Evolutionary conservation across 2,888 invertebrate species (phyloP).

Genomic region (Bugula neritina): DNA sequence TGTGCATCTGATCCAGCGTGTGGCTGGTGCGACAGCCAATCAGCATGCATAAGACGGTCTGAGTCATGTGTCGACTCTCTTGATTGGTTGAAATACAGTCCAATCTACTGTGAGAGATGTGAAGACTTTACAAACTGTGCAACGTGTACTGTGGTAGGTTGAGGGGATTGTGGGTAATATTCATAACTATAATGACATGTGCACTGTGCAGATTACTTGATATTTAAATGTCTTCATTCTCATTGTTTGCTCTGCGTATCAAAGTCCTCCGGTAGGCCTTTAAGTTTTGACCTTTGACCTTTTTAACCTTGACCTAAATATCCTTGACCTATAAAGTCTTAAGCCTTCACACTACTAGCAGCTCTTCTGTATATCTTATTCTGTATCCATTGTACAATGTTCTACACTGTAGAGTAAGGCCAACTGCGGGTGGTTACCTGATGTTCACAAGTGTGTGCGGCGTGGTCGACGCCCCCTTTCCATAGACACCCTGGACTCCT

Average conservation of each 20-base stretch:
- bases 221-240: no score
- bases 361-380: no score
- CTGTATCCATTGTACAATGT: not conserved
- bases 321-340: no score
- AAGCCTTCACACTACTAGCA: no score
- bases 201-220: no score
- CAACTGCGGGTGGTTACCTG: slow-evolving; percentile 88
- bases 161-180: no score
- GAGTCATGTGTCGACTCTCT: not conserved
- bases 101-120: slow-evolving; percentile 74
- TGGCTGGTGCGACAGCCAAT: slow-evolving; percentile 79
- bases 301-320: no score
- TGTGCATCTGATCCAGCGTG: slow-evolving; percentile 82
- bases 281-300: no score
- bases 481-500: slow-evolving; percentile 61
- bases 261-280: no score
- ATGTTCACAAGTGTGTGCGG: slow-evolving; percentile 77
- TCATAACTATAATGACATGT: no score
- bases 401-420: slow-evolving; percentile 3
- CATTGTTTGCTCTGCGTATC: no score
- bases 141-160: slow-evolving; percentile 65
- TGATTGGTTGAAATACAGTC: slow-evolving; percentile 2
- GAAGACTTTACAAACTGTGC: slow-evolving; percentile 82
- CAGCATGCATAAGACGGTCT: slow-evolving; percentile 62
- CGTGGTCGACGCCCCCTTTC: slow-evolving; percentile 62